These are phyloP conservation scores for Lithophane leautieri DNA, from an alignment of 2,888 invertebrate genomes.

Conservation along the genomic window DNA sequence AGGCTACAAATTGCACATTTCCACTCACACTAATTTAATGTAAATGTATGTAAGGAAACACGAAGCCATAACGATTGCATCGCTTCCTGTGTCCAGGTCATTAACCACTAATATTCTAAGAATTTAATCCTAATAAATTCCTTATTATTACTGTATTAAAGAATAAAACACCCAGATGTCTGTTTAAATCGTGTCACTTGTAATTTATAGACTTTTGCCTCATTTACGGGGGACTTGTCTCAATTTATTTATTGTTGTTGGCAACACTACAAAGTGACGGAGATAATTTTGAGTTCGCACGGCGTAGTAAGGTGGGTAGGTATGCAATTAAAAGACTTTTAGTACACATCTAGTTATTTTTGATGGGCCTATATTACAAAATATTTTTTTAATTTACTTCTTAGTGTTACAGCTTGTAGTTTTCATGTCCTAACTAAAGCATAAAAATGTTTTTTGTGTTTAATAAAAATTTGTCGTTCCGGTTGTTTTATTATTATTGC, in stretches of 20 bases:
- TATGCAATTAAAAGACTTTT: slow-evolving; percentile 60
- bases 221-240: slow-evolving; percentile 50
- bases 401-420: slow-evolving; percentile 37
- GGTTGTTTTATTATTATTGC: slow-evolving; percentile 58
- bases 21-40: slow-evolving; percentile 41
- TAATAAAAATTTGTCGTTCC: slow-evolving; percentile 57
- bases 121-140: slow-evolving; percentile 52
- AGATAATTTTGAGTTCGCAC: slow-evolving; percentile 50
- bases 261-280: slow-evolving; percentile 52
- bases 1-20: slow-evolving; percentile 53
- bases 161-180: slow-evolving; percentile 28
- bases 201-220: slow-evolving; percentile 38
- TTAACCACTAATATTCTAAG: slow-evolving; percentile 56
- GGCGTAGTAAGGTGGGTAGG: slow-evolving; percentile 36
- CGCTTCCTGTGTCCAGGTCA: slow-evolving; percentile 56
- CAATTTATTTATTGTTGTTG: slow-evolving; percentile 53
- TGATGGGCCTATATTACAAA: slow-evolving; percentile 51
- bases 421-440: slow-evolving; percentile 8
- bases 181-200: slow-evolving; percentile 18
- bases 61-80: slow-evolving; percentile 47
- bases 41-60: slow-evolving; percentile 57
- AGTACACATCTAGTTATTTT: slow-evolving; percentile 61
- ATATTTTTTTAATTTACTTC: slow-evolving; percentile 38
- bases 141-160: slow-evolving; percentile 37
- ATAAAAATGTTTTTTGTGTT: slow-evolving; percentile 31